Evolutionary conservation across 2,888 invertebrate genomes (phyloP), one percentile per base, ranked within the genome.

Genomic region (Branchinecta sandiegonensis): DNA sequence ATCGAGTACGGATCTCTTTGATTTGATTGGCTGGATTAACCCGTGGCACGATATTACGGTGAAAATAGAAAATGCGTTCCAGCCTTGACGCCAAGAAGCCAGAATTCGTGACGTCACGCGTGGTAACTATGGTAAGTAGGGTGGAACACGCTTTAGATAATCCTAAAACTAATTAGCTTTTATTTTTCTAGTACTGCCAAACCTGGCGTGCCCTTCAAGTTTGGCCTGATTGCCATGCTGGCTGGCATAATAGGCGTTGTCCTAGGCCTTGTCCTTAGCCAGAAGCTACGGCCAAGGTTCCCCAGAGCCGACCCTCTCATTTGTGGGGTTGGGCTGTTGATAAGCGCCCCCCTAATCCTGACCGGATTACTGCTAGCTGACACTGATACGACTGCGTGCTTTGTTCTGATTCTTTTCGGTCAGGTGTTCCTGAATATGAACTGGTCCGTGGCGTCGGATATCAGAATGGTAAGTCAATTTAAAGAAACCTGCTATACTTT

Each of bases 401-500:
- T 88, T 81, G 73, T 83, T 47, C 83, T 90, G 74, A 86, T 93
- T 73, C 93, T 93, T 80, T 80, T 88, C 74, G 92, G 90, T 68
- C 87, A 90, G 81, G 77, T 90, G 74, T 85, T 90, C 70, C 82
- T 99, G 75, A 97, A 97, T 81, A 83, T 97, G 73, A 96, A 95
- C 77, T 99, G 99, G 99, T 89, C 97, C 23, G 88, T 99, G 76
- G 94, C 97, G 71, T 94, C 96, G 70, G 99, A 99, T 79, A 94
- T 99, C 75, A 81, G 95, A 73, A 81, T 97, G 89, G 95, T 95
- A 86, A 88, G 88, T 70, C 23, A 4, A 3, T 23, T 2, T 2
- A 4, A 23, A 23, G 23, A 23, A 23, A 23, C 23, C 23, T 2
- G 23, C 2, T 23, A 23, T 23, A 2, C 23, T 23, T 2, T 23